Evolutionary conservation across 2,797 vertebrate species (phyloP), one percentile per base, ranked within the genome.

Genomic region (Eupleurogrammus muticus): DNA sequence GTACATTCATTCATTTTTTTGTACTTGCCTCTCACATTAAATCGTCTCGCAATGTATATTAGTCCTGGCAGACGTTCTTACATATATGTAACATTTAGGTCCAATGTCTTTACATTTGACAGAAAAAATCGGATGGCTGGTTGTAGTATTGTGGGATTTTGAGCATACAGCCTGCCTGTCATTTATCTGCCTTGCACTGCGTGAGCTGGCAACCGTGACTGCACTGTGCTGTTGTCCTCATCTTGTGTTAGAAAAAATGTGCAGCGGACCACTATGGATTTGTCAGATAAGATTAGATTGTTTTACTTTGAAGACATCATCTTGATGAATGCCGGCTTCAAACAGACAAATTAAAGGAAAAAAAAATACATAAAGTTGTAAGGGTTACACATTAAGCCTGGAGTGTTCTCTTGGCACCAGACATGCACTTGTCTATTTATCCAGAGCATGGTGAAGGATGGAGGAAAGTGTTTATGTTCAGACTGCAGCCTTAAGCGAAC

Each of bases 51-150:
- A 19, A 24, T 53, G 56, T 68, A 28, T 24, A 8, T 42, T 8
- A 28, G 17, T 34, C 24, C 40, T 60, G 35, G 48, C 75, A 60
- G 69, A 75, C 64, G 1, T 49, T 60, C 5, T 36, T 62, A 42
- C 47, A 46, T 57, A 13, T 12, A 55, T 35, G 61, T 38, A 48
- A 79, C 69, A 70, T 73, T 77, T 32, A 67, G 85, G 77, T 63
- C 54, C 62, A 63, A 47, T 70, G 70, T 71, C 24, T 68, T 85
- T 73, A 68, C 79, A 83, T 75, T 57, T 74, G 65, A 85, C 9
- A 77, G 86, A 88, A 90, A 89, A 58, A 82, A 87, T 90, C 82
- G 40, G 8, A 55, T 51, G 70, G 61, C 69, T 73, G 75, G 46
- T 73, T 66, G 78, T 79, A 82, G 81, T 60, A 5, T 70, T 73